phyloP scores from a whole-genome alignment of 2,888 invertebrate species.

The Drosophila tanythrix region DNA sequence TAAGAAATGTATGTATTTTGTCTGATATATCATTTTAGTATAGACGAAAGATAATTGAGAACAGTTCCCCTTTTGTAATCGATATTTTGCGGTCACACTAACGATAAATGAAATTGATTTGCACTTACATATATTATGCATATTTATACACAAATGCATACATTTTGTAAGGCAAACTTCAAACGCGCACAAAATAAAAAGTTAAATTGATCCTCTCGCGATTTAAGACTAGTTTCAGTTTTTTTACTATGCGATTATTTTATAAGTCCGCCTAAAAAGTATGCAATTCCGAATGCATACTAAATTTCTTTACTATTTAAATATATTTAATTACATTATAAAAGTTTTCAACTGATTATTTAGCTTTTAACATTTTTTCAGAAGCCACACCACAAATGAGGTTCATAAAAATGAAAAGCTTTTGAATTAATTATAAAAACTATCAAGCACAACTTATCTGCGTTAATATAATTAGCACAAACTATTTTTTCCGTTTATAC shows the following conservation, averaged over 20 bases:
- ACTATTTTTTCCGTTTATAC: constrained; percentile 30
- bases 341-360: neutral
- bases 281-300: neutral
- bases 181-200: neutral
- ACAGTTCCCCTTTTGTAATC: neutral
- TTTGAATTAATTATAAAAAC: neutral
- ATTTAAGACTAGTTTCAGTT: too few species aligned
- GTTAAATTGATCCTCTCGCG: neutral
- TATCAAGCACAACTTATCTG: neutral
- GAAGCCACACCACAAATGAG: neutral
- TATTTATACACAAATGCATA: neutral
- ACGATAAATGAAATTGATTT: neutral
- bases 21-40: neutral
- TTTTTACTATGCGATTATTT: neutral
- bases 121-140: too few species aligned
- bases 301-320: neutral
- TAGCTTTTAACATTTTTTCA: neutral
- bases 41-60: neutral
- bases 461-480: constrained; percentile 4
- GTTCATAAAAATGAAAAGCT: neutral
- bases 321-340: too few species aligned
- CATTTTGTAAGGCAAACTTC: neutral
- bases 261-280: neutral
- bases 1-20: neutral
- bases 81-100: constrained; percentile 1